Evolutionary conservation across 2,113 vertebrate genomes (phyloP), one percentile per base, ranked within the genome.

Genomic region (Petroica traversi): DNA sequence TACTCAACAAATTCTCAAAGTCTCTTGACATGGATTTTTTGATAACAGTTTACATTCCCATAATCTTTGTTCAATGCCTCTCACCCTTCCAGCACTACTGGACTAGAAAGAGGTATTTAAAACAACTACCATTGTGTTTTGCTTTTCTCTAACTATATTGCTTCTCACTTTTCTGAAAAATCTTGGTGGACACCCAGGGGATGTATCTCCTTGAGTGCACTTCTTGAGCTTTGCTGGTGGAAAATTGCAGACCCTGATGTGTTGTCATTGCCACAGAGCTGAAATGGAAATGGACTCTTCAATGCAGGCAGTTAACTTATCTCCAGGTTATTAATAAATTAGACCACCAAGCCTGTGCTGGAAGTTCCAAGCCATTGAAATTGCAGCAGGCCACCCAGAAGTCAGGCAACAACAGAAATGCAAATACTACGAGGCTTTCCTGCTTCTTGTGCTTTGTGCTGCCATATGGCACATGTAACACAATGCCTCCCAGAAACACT

Each of bases 181-280:
- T 6, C 34, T 36, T 14, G 31, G 8, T 66, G 66, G 22, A 41
- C 5, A 1, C 13, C 26, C 45, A 45, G 19, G 16, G 29, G 11
- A 41, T 1, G 0, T 16, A 11, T 2, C 4, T 13, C 49, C 49
- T 2, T n/a, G n/a, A n/a, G 0, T 33, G 22, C 4, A 5, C 3
- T 45, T 15, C 11, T 31, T 64, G 33, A 63, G 2, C 45, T 16
- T 11, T 0, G 0, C 57, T 58, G 8, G 22, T 31, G 22, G 55
- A 25, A 87, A 81, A 55, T 8, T 59, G 15, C 22, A 72, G 45
- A 45, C 4, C 7, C 8, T 55, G 23, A 8, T 46, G 28, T 49
- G 68, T 31, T 41, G 62, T 12, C 4, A 2, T 62, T 92, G 29
- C 54, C 49, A 38, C 16, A 20, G 36, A n/a, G 22, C 31, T 81